These are phyloP conservation scores for Trachelipus rathkii DNA, from an alignment of 1,140 invertebrate genomes.

Conservation along the genomic window DNA sequence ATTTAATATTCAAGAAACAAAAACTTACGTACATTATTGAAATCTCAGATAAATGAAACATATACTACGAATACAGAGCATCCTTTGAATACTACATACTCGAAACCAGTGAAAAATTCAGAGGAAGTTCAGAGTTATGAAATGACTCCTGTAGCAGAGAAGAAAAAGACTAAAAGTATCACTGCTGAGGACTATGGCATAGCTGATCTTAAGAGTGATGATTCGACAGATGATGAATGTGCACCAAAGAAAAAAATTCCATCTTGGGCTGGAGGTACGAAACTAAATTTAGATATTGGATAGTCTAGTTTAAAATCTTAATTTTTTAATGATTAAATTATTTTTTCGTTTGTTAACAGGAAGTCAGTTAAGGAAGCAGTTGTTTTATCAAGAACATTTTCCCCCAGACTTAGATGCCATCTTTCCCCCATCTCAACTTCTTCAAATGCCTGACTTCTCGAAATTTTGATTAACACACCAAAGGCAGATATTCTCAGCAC, in stretches of 20 bases:
- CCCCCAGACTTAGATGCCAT: slow-evolving; percentile 35
- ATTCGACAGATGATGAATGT: no score
- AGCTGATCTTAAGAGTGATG: no score
- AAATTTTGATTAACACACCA: slow-evolving; percentile 33
- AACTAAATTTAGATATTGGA: no score
- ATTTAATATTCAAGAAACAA: no score
- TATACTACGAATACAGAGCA: no score
- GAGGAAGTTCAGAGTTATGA: slow-evolving; percentile 46
- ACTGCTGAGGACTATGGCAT: slow-evolving; percentile 53
- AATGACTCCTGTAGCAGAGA: slow-evolving; percentile 48
- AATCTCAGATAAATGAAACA: no score
- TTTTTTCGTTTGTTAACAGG: slow-evolving; percentile 14
- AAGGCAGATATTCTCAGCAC: no score
- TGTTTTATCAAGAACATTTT: slow-evolving; percentile 37
- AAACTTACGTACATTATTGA: no score
- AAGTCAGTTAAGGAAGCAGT: slow-evolving; percentile 24
- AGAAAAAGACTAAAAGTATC: slow-evolving; percentile 30
- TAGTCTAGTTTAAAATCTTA: neutral
- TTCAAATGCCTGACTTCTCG: slow-evolving; percentile 34
- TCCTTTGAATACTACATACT: neutral
- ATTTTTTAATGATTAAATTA: no score
- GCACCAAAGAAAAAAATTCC: no score
- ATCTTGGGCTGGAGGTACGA: slow-evolving; percentile 49
- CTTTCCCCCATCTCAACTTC: slow-evolving; percentile 37
- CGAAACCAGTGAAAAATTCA: neutral